These are phyloP conservation scores for Mico argentatus DNA, from an alignment of 2,797 vertebrate species.

Conservation along the genomic window DNA sequence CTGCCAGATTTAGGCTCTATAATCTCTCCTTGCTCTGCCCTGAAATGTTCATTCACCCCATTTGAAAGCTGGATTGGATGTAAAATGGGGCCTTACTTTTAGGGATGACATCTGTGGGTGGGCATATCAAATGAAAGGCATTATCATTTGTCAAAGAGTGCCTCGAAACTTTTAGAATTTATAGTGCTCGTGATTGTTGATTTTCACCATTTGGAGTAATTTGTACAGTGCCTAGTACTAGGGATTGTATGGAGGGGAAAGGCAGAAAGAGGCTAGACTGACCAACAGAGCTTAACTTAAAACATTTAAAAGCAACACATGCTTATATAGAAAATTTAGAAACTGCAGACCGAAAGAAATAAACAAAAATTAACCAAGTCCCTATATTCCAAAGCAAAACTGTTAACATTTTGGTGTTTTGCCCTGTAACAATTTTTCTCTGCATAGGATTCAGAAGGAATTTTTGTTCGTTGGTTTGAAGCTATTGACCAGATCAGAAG, in stretches of 20 bases:
- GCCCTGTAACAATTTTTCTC: background rate
- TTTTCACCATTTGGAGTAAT: background rate
- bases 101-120: background rate
- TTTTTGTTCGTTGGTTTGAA: background rate
- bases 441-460: background rate
- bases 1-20: background rate
- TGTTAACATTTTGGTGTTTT: background rate
- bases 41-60: background rate
- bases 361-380: background rate
- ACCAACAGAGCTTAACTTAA: background rate
- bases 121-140: background rate
- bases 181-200: background rate
- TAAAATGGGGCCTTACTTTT: background rate
- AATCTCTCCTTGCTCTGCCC: background rate
- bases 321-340: slow-evolving; percentile 29
- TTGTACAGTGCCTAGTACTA: background rate
- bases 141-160: background rate
- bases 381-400: background rate
- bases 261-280: background rate
- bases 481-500: background rate
- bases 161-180: background rate
- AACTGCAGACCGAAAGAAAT: background rate
- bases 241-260: background rate
- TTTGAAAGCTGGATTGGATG: background rate
- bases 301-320: slow-evolving; percentile 10